phyloP scores from a whole-genome alignment of 2,888 invertebrate genomes.

The Tholera decimalis region DNA sequence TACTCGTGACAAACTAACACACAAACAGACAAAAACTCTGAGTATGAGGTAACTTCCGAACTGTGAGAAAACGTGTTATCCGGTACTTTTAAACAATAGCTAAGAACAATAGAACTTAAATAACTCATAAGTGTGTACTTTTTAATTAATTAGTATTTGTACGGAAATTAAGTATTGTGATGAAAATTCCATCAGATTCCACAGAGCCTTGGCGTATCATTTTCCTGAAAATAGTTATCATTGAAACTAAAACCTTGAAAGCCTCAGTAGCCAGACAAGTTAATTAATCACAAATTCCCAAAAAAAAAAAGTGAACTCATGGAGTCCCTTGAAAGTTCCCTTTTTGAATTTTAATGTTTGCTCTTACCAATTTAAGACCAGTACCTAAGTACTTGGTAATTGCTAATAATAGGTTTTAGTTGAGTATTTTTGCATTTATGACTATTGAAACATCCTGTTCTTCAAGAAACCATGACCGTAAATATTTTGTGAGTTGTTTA shows the following conservation, averaged over 20 bases:
- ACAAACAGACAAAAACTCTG: slow-evolving; percentile 54
- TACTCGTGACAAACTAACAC: slow-evolving; percentile 44
- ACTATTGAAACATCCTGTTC: neutral
- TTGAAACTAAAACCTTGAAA: neutral
- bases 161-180: slow-evolving; percentile 50
- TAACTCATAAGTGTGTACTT: slow-evolving; percentile 46
- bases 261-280: neutral
- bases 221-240: slow-evolving; percentile 7
- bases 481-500: neutral
- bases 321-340: slow-evolving; percentile 5
- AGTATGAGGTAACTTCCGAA: slow-evolving; percentile 68
- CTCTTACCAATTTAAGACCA: neutral
- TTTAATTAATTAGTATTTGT: slow-evolving; percentile 49
- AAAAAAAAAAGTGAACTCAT: neutral
- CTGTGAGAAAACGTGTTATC: slow-evolving; percentile 64
- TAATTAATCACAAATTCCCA: neutral
- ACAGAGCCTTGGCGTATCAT: slow-evolving; percentile 31
- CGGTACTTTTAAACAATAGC: slow-evolving; percentile 55
- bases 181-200: slow-evolving; percentile 35
- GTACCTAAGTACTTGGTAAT: neutral
- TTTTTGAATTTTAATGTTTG: slow-evolving; percentile 1
- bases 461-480: neutral
- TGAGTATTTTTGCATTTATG: neutral
- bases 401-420: neutral
- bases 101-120: slow-evolving; percentile 61